Conservation (phyloP, 2,113 vertebrate genomes). For the Centropus bengalensis region DNA sequence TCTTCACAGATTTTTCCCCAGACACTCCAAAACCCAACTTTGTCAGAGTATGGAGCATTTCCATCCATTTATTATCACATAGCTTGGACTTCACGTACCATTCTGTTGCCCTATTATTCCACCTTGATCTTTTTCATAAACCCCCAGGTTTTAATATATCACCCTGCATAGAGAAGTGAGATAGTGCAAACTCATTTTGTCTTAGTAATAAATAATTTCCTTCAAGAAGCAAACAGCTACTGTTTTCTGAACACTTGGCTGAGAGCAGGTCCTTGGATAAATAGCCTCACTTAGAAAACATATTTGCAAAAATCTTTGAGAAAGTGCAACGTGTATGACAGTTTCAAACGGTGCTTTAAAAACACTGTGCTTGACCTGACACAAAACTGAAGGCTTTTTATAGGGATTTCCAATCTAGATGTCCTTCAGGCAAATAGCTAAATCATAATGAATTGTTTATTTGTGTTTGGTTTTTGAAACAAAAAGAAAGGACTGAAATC, state of each 20-base stretch:
- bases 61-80: neutral
- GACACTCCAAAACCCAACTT: neutral
- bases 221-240: conserved; percentile 33
- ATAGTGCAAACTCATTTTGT: neutral
- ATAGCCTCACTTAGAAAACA: conserved; percentile 25
- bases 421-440: neutral
- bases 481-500: neutral
- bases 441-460: conserved; percentile 1
- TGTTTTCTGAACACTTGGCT: conserved; percentile 16
- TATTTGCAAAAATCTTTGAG: conserved; percentile 43
- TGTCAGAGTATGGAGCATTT: neutral
- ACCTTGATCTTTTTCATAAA: neutral
- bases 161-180: neutral
- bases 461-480: neutral
- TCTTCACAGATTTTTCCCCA: neutral
- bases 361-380: conserved; percentile 3
- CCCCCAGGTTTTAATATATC: conserved; percentile 19
- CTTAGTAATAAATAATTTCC: conserved; percentile 50
- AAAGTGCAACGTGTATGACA: neutral
- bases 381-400: neutral
- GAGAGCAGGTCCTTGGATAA: conserved; percentile 31
- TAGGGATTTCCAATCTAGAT: neutral
- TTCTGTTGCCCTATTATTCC: neutral
- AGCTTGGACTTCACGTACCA: neutral
- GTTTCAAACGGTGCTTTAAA: conserved; percentile 12